These are phyloP conservation scores for Drosophila subquinaria DNA, from an alignment of 2,888 invertebrate genomes.

Conservation along the genomic window DNA sequence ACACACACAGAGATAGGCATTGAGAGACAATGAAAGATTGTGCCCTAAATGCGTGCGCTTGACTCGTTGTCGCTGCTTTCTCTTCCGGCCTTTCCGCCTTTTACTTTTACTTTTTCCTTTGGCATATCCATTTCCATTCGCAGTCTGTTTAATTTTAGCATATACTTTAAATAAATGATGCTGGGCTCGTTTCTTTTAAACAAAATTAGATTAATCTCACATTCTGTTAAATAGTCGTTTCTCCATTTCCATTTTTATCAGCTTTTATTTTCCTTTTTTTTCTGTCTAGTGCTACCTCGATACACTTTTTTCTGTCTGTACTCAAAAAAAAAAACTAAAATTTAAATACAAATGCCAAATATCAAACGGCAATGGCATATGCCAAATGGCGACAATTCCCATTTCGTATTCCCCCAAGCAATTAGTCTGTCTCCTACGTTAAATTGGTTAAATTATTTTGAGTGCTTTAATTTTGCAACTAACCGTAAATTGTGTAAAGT, in stretches of 20 bases:
- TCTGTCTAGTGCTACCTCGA: constrained; percentile 12
- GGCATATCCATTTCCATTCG: constrained; percentile 36
- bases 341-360: constrained; percentile 38
- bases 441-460: constrained; percentile 63
- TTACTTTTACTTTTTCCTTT: constrained; percentile 30
- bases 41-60: constrained; percentile 41
- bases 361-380: constrained; percentile 27
- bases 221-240: constrained; percentile 23
- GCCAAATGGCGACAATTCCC: constrained; percentile 36
- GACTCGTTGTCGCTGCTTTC: constrained; percentile 35
- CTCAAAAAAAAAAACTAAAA: constrained; percentile 32
- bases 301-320: constrained; percentile 18
- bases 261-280: constrained; percentile 13
- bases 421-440: constrained; percentile 64
- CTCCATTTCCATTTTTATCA: background rate
- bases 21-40: constrained; percentile 21
- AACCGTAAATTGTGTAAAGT: constrained; percentile 19
- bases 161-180: constrained; percentile 63
- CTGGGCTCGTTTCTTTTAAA: constrained; percentile 19
- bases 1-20: constrained; percentile 8
- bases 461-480: constrained; percentile 49
- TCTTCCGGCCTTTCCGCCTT: constrained; percentile 8
- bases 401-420: constrained; percentile 61
- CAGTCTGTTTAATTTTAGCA: constrained; percentile 29
- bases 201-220: constrained; percentile 36